phyloP scores from a whole-genome alignment of 30 jellyfish, hydroid and myxozoan genomes.

The Pseudorhiza aurosa region DNA sequence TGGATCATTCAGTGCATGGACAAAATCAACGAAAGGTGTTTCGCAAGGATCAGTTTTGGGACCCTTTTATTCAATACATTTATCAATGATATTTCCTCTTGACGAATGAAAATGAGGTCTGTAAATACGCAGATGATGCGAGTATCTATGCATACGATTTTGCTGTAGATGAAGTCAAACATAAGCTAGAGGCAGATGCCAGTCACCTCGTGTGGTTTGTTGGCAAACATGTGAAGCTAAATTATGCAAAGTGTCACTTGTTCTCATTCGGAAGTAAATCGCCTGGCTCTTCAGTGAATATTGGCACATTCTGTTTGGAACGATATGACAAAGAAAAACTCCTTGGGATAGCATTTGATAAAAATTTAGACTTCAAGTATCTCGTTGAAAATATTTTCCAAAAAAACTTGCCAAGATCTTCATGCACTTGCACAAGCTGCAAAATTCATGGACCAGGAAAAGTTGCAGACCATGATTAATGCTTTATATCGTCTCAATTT shows the following conservation, averaged over 20 bases:
- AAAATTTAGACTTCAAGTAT: neutral
- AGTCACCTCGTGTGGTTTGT: slow-evolving; percentile 1
- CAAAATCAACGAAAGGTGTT: neutral
- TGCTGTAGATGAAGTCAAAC: neutral
- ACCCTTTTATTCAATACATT: neutral
- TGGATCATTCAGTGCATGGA: too few species aligned
- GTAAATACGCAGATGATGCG: too few species aligned
- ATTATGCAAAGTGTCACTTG: slow-evolving; percentile 16
- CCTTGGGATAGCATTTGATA: slow-evolving; percentile 7
- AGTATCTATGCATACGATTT: slow-evolving; percentile 6
- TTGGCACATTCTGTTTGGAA: slow-evolving; percentile 1
- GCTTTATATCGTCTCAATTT: neutral
- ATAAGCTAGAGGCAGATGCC: neutral
- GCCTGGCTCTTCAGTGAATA: slow-evolving; percentile 30
- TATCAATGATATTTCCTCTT: neutral
- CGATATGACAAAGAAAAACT: slow-evolving; percentile 11
- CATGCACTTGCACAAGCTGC: slow-evolving; percentile 58
- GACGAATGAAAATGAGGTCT: too few species aligned
- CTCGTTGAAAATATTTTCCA: neutral
- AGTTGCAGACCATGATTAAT: neutral
- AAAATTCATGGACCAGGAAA: slow-evolving; percentile 44
- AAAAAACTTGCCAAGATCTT: slow-evolving; percentile 33
- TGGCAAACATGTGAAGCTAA: neutral
- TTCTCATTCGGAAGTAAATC: slow-evolving; percentile 18
- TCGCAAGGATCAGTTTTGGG: neutral